Conservation (phyloP, 1,140 invertebrate genomes). For the Drusus annulatus region DNA sequence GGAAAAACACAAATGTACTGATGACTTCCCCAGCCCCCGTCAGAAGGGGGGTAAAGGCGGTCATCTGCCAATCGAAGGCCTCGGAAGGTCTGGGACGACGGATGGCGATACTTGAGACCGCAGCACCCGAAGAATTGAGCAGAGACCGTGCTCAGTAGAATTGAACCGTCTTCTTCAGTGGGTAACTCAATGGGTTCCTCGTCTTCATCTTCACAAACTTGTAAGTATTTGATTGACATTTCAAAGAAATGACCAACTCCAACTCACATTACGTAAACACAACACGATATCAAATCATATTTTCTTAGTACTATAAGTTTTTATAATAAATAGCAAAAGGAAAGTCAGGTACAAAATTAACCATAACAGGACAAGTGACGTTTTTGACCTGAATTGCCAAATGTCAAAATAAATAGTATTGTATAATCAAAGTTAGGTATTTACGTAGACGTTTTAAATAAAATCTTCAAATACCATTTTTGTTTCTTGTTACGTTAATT, state of each 20-base stretch:
- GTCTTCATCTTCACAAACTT: constrained; percentile 86
- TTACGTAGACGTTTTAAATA: background rate
- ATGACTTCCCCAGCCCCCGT: constrained; percentile 65
- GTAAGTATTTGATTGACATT: constrained; percentile 72
- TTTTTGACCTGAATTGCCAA: constrained; percentile 51
- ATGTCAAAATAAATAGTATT: constrained; percentile 48
- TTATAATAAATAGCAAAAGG: constrained; percentile 52
- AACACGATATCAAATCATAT: constrained; percentile 51
- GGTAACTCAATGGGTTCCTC: constrained; percentile 92
- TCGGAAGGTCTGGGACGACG: constrained; percentile 83
- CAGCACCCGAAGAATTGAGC: constrained; percentile 92
- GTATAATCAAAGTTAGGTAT: constrained; percentile 45
- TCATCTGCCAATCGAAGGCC: constrained; percentile 88
- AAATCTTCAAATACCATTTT: background rate
- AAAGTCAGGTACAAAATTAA: constrained; percentile 55
- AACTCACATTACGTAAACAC: constrained; percentile 43
- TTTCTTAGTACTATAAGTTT: constrained; percentile 49
- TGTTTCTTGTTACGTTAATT: too few relatives aligned
- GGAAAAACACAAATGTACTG: constrained; percentile 70
- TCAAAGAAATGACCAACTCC: constrained; percentile 46
- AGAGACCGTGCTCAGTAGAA: constrained; percentile 86
- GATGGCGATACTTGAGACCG: constrained; percentile 89
- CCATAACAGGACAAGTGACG: constrained; percentile 54
- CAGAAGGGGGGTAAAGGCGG: constrained; percentile 73
- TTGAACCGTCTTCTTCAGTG: constrained; percentile 86